Conservation (phyloP, 2,888 invertebrate species). For the Tricholauxania praeusta region DNA sequence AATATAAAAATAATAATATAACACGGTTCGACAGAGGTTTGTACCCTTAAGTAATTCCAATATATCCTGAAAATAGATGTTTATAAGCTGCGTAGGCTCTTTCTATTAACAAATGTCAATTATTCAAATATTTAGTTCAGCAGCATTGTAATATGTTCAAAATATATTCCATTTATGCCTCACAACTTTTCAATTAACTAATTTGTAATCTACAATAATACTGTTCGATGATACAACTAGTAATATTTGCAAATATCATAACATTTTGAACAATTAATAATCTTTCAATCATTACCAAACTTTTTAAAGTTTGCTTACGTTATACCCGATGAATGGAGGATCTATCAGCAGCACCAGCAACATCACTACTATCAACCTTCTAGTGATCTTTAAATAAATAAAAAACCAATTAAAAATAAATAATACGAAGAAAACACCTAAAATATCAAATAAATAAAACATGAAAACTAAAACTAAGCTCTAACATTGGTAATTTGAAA, state of each 20-base stretch:
- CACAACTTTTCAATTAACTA: background rate
- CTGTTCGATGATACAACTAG: background rate
- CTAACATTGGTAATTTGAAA: conserved; percentile 22
- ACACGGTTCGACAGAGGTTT: no score
- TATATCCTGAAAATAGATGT: no score
- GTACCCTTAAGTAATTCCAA: no score
- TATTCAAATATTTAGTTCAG: no score
- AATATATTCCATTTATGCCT: no score
- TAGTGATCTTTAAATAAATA: conserved; percentile 65
- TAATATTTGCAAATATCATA: background rate
- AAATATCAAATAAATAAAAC: conserved; percentile 11
- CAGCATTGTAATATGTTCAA: no score
- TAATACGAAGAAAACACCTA: conserved; percentile 25
- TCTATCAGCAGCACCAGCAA: conserved; percentile 67
- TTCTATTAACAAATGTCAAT: no score
- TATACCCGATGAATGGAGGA: conserved; percentile 68
- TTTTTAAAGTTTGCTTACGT: conserved; percentile 66
- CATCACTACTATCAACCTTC: conserved; percentile 68
- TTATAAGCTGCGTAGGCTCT: no score
- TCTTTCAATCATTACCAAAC: conserved; percentile 24
- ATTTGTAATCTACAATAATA: background rate
- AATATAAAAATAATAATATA: no score
- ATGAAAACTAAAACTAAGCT: background rate
- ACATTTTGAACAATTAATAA: conserved; percentile 17
- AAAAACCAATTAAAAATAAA: conserved; percentile 32